Conservation (phyloP, 2,113 vertebrate species). For the Ivindomyrus marchei region DNA sequence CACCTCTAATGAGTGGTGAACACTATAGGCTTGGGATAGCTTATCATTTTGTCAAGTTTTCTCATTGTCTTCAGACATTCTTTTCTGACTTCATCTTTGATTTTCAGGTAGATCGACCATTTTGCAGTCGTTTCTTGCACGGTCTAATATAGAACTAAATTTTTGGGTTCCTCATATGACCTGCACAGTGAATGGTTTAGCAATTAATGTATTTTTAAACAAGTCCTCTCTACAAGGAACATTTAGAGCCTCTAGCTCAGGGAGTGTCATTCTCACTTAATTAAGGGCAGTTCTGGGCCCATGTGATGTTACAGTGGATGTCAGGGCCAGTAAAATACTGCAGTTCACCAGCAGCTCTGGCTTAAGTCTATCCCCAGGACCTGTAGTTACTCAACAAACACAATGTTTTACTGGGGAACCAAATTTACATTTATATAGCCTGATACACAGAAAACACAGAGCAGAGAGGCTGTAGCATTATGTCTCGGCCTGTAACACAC, state of each 20-base stretch:
- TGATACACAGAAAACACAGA: not conserved
- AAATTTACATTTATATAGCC: slow-evolving; percentile 11
- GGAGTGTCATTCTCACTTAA: not conserved
- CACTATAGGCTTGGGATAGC: not conserved
- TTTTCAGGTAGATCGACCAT: not conserved
- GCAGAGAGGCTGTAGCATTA: not conserved
- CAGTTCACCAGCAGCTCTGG: not conserved
- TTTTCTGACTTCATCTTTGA: not conserved
- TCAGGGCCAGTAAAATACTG: not conserved
- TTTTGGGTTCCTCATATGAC: not conserved
- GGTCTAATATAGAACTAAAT: not conserved
- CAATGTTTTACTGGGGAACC: not conserved
- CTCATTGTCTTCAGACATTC: not conserved
- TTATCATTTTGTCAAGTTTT: not conserved
- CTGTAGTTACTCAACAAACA: not conserved
- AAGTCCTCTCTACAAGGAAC: not conserved
- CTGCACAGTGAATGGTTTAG: not conserved
- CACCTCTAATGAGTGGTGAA: not conserved
- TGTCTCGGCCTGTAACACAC: not conserved
- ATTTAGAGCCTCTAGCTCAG: not conserved
- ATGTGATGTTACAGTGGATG: not conserved
- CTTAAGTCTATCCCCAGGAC: not conserved
- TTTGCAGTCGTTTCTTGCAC: not conserved
- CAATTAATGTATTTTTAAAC: not conserved
- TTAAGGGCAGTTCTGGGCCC: not conserved